These are phyloP conservation scores for Sesia bembeciformis DNA, from an alignment of 2,888 invertebrate species.

Conservation along the genomic window DNA sequence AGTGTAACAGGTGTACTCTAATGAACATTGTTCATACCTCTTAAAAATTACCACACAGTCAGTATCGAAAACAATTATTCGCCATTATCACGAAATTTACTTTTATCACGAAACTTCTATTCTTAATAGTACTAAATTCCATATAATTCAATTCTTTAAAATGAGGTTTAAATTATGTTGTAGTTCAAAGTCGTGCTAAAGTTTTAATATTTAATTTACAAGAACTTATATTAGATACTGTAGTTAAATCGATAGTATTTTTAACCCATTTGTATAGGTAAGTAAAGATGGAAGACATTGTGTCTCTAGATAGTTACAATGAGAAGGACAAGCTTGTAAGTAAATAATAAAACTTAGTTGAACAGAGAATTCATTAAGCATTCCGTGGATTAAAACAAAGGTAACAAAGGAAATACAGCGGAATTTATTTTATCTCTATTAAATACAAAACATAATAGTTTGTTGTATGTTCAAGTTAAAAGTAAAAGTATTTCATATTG, in stretches of 20 bases:
- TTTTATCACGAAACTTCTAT: constrained; percentile 71
- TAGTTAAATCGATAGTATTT: neutral
- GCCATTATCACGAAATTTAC: constrained; percentile 69
- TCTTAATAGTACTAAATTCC: constrained; percentile 66
- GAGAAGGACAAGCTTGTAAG: constrained; percentile 10
- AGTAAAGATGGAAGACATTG: constrained; percentile 43
- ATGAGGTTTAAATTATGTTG: neutral
- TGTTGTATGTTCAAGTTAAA: no score
- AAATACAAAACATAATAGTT: constrained; percentile 27
- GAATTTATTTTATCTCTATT: neutral
- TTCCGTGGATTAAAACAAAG: constrained; percentile 20
- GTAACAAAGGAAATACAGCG: constrained; percentile 10
- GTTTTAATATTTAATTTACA: no score
- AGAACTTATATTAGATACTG: neutral
- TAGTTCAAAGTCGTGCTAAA: neutral
- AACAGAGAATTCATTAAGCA: constrained; percentile 11
- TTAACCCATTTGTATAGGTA: neutral
- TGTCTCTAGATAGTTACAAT: constrained; percentile 12
- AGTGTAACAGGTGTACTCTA: constrained; percentile 66
- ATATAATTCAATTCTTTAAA: constrained; percentile 51
- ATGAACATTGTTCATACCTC: constrained; percentile 72
- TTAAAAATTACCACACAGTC: constrained; percentile 65
- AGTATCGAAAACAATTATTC: constrained; percentile 67
- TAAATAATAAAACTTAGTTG: constrained; percentile 6
- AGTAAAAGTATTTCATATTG: no score